Base-by-base conservation (phyloP, 2,888 invertebrate genomes). In the Parnassius orleans region DNA sequence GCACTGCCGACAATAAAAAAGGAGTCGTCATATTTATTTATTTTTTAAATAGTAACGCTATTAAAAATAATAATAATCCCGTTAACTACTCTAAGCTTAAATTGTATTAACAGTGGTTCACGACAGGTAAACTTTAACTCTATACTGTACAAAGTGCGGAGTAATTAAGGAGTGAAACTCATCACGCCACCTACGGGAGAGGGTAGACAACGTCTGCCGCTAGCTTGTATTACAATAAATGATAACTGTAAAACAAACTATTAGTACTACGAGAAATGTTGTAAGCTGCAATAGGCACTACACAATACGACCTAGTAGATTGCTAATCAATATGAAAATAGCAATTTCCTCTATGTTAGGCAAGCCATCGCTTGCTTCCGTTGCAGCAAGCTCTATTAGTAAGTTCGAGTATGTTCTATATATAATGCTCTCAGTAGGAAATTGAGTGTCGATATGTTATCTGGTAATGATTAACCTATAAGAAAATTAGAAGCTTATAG, bases 1-100 rank as follows among this genome's bases (percentile, higher is more conserved):
- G 63, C 67, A 63, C 60, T 47, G 52, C 12, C 53, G 57, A 53
- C 52, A 14, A 53, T 33, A 62, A 51, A 55, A 63, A 55, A 61
- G 33, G 24, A 53, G 43, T 5, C 33, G 33, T 33, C 33, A 33
- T 33, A 2, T 19, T n/a, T n/a, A 24, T 24, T 24, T 24, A 24
- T 3, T 33, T 7, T 3, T 33, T 7, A 33, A 33, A 33, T 7
- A 33, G 33, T 33, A 33, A 33, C 7, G 33, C 33, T 33, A 33
- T 33, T 7, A 33, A 33, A 5, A 33, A 33, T 33, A 33, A 33
- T 33, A 33, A 33, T 33, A 33, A 7, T 33, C 33, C 5, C 33
- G 33, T 33, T 33, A 11, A 9, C 10, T 50, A 19, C 2, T 52
- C 57, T 44, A 10, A 46, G 33, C 43, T 10, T 24, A 47, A 56